phyloP scores from a whole-genome alignment of 2,888 invertebrate genomes.

The Caenorhabditis macrosperma region DNA sequence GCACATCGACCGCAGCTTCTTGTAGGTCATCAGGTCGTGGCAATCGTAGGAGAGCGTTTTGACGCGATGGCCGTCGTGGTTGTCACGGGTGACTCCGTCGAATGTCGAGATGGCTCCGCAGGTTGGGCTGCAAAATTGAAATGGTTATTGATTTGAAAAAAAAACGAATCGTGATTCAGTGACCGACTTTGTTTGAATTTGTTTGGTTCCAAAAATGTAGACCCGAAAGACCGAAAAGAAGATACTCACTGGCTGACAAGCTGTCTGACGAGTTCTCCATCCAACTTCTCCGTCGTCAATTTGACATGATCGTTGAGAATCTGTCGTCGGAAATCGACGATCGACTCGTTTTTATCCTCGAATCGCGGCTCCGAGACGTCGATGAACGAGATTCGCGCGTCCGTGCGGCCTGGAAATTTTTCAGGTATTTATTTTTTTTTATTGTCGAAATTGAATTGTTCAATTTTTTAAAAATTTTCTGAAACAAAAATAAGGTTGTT shows the following conservation, averaged over 20 bases:
- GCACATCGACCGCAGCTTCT: conserved; percentile 48
- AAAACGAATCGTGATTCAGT: not conserved
- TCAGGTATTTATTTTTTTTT: too few relatives aligned
- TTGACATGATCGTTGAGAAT: conserved; percentile 65
- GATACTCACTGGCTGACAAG: conserved; percentile 53
- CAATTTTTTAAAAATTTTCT: too few relatives aligned
- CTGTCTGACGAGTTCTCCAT: conserved; percentile 40
- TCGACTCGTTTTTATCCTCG: conserved; percentile 38
- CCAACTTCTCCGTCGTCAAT: conserved; percentile 63
- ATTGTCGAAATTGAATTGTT: too few relatives aligned
- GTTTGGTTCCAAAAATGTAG: not conserved
- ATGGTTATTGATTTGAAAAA: not conserved
- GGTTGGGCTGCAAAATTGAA: conserved; percentile 51
- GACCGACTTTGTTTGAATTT: too few relatives aligned
- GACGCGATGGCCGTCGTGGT: conserved; percentile 72
- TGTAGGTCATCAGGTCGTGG: conserved; percentile 78
- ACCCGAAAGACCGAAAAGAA: too few relatives aligned
- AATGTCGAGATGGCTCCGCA: conserved; percentile 77
- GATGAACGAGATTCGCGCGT: conserved; percentile 60
- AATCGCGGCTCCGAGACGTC: conserved; percentile 64
- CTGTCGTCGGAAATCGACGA: conserved; percentile 49
- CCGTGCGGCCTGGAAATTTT: conserved; percentile 31
- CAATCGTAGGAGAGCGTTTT: conserved; percentile 73
- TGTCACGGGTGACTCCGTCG: conserved; percentile 73
- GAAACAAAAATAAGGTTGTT: not conserved